Evolutionary conservation across 2,113 vertebrate species (phyloP).

Genomic region (Mormoops blainvillei): DNA sequence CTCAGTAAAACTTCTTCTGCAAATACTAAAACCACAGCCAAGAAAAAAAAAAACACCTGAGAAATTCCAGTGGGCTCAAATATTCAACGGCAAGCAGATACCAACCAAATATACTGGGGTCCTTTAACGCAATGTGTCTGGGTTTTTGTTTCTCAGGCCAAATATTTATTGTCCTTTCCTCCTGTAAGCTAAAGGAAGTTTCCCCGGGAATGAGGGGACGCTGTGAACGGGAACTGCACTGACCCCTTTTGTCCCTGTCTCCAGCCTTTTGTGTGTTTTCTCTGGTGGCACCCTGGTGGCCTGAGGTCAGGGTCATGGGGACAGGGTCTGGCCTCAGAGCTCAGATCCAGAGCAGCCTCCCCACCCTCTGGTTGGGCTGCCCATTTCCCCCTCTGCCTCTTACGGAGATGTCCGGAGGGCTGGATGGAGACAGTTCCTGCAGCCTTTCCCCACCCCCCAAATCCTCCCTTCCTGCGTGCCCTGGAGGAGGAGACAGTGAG

Average conservation of each 20-base stretch:
- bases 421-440: background rate
- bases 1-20: background rate
- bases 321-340: background rate
- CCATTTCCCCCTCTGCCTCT: background rate
- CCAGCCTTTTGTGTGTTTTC: background rate
- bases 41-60: background rate
- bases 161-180: background rate
- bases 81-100: background rate
- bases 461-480: background rate
- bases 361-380: no score
- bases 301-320: conserved; percentile 24
- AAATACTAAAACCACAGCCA: background rate
- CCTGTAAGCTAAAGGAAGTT: background rate
- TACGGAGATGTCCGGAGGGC: background rate
- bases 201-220: background rate
- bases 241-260: background rate
- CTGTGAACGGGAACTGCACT: background rate
- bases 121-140: background rate
- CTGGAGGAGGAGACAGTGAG: background rate
- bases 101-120: background rate
- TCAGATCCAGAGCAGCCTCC: background rate
- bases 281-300: background rate
- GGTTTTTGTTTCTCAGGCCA: background rate
- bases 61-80: background rate
- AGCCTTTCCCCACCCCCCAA: background rate